Evolutionary conservation across 2,888 invertebrate genomes (phyloP), one percentile per base, ranked within the genome.

Genomic region (Leucophora obtusa): DNA sequence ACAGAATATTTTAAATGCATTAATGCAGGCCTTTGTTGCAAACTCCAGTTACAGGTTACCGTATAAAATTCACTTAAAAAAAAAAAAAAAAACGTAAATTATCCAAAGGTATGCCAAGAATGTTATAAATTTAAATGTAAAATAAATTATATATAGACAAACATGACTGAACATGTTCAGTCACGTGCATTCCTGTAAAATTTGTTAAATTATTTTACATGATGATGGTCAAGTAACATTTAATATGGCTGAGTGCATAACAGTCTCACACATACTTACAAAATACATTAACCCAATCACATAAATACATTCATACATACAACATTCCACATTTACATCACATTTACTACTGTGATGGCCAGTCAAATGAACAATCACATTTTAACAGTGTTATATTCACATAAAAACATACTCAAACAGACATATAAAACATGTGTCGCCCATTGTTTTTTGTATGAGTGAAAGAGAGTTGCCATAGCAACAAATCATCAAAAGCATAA

Each of bases 401-500:
- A 28, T 28, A 35, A 38, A 43, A 54, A 28, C 24, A 69, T 33
- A 72, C 33, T 17, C 28, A 69, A 8, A 51, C 35, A 73, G 7
- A 54, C 54, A 72, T 51, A 47, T 66, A 54, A 60, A 66, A 70
- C 71, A 47, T 77, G 77, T 74, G 70, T 73, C 51, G 43, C 47
- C 17, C 43, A 66, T 73, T 73, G 56, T 62, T 75, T 68, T 58
- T 33, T 28, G 28, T 28, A 6, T 28, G 28, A 6, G 7, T 7
- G 11, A 43, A 21, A 11, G 54, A 69, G 73, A 58, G 74, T 78
- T 77, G 83, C 85, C 84, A 87, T 85, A 86, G 87, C 87, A 87
- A 87, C 87, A 87, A 87, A 87, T 87, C 87, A 87, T 87, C 86
- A 86, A 85, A 77, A 72, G 79, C 72, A 77, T 73, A 63, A 70